Evolutionary conservation across 1,140 invertebrate genomes (phyloP), one percentile per base, ranked within the genome.

Genomic region (Hyphantria cunea): DNA sequence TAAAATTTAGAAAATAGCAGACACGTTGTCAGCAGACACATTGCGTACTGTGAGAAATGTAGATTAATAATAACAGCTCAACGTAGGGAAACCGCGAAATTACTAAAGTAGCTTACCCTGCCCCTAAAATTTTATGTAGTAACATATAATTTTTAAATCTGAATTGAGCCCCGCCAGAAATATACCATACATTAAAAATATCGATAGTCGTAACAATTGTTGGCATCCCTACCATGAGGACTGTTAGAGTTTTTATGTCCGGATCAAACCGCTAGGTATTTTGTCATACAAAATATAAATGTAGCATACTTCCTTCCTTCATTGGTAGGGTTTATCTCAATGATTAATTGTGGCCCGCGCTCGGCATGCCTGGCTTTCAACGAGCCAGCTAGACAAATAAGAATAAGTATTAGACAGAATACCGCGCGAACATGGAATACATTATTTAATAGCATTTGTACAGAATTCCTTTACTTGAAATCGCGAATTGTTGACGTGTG

Each of bases 241-340:
- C 70, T 74, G 84, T 83, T 82, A 82, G 82, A 88, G 80, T 90
- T 90, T 89, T 90, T 90, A 82, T 81, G 80, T 86, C 82, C 84
- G 85, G 84, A 86, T 90, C 87, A 90, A 89, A 88, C 85, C 67
- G 82, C 78, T 73, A 78, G 81, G 84, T 84, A 90, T 90, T 90
- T 90, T 90, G 86, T 90, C 86, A 89, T 82, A 90, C 84, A 88
- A 90, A 89, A 90, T 90, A 90, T 90, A 90, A 90, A 90, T 79
- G 85, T 86, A 72, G 82, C 77, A 68, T 54, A 84, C 84, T 90
- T 90, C 85, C 86, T 90, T 90, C 86, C 86, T 83, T 86, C 86
- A 90, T 90, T 85, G 86, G 82, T 66, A 72, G 75, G 74, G 75
- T 58, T 81, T 90, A 90, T 90, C 87, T 80, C 63, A 80, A 70